Evolutionary conservation across 2,797 vertebrate genomes (phyloP).

Genomic region (Hypotaenidia philippensis): DNA sequence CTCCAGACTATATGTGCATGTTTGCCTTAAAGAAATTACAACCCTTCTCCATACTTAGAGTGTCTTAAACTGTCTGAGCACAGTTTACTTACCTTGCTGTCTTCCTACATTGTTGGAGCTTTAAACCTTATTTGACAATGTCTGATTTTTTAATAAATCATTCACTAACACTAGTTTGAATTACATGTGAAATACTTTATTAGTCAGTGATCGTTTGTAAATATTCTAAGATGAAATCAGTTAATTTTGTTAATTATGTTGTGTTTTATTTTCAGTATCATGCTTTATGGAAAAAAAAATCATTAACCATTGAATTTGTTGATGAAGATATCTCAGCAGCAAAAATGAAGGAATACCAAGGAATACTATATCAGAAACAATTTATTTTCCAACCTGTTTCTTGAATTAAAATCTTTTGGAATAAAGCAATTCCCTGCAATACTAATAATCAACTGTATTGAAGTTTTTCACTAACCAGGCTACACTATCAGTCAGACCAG

Average conservation of each 20-base stretch:
- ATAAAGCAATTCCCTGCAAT: background rate
- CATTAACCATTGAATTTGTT: background rate
- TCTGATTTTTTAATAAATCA: background rate
- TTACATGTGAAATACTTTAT: background rate
- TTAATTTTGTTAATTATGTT: background rate
- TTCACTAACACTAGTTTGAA: background rate
- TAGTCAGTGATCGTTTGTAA: background rate
- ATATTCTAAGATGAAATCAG: background rate
- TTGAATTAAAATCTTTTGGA: background rate
- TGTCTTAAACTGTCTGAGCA: background rate
- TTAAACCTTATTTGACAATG: background rate
- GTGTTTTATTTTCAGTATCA: background rate
- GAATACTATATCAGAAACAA: background rate
- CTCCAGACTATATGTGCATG: background rate
- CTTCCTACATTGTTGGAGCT: background rate
- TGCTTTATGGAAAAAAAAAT: background rate
- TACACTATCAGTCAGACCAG: background rate
- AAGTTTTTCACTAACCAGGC: background rate
- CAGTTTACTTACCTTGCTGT: background rate
- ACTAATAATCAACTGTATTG: background rate
- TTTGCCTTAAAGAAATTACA: background rate
- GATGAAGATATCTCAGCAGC: background rate
- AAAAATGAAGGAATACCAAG: background rate
- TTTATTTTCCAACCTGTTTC: background rate
- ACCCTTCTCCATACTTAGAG: background rate